Evolutionary conservation across 2,888 invertebrate species (phyloP).

Genomic region (Agriopis marginaria): DNA sequence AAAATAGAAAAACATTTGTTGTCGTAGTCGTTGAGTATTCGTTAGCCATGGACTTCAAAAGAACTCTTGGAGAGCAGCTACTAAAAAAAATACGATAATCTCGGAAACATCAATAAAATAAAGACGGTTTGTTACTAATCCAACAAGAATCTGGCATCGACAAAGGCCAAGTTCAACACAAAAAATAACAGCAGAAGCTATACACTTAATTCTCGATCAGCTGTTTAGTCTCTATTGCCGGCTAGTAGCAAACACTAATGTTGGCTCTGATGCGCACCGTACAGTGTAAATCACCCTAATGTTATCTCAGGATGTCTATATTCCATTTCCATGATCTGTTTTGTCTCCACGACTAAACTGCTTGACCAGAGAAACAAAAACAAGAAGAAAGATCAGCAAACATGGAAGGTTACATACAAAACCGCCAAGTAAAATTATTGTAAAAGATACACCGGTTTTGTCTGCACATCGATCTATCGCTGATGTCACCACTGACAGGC

Average conservation of each 20-base stretch:
- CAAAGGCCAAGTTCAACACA: constrained; percentile 32
- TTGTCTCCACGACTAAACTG: too few species aligned
- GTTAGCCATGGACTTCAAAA: neutral
- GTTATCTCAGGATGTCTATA: too few species aligned
- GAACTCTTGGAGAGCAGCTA: neutral
- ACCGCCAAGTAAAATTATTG: neutral
- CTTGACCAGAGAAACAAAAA: neutral
- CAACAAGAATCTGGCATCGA: constrained; percentile 12
- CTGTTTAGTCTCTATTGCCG: constrained; percentile 3
- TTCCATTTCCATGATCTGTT: too few species aligned
- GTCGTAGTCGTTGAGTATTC: too few species aligned
- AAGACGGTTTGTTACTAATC: constrained; percentile 10
- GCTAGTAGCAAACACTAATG: too few species aligned
- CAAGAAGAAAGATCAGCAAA: neutral
- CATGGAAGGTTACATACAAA: neutral
- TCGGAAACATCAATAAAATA: constrained; percentile 1
- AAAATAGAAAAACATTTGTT: too few species aligned
- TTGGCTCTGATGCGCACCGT: too few species aligned
- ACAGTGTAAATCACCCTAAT: too few species aligned
- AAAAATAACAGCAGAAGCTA: constrained; percentile 26
- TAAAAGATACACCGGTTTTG: constrained; percentile 21
- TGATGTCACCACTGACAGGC: constrained; percentile 58
- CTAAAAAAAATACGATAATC: neutral
- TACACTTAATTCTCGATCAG: constrained; percentile 16
- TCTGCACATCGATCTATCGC: constrained; percentile 50